These are phyloP conservation scores for Callionymus lyra DNA, from an alignment of 2,113 vertebrate species.

Conservation along the genomic window DNA sequence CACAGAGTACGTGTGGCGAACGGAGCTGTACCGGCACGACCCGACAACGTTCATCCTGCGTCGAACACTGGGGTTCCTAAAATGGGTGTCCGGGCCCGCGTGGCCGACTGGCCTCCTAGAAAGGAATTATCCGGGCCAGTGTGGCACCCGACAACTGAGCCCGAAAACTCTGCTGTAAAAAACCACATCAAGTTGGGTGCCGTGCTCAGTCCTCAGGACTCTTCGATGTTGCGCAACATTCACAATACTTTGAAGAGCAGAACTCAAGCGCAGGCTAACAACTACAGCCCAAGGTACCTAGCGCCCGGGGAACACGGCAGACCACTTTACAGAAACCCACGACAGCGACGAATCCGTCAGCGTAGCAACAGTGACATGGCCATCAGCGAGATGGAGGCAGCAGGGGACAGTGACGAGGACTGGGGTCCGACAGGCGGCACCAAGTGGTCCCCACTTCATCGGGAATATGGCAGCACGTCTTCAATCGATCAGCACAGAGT, in stretches of 20 bases:
- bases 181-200: conserved; percentile 67
- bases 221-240: conserved; percentile 87
- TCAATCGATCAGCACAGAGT: conserved; percentile 91
- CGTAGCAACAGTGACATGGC: conserved; percentile 95
- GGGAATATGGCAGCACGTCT: conserved; percentile 96
- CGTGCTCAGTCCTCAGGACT: conserved; percentile 79
- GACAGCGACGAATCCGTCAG: conserved; percentile 80
- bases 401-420: conserved; percentile 83
- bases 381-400: conserved; percentile 83
- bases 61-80: conserved; percentile 86
- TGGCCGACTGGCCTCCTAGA: conserved; percentile 92
- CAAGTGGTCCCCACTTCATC: conserved; percentile 84
- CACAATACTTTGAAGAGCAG: conserved; percentile 85
- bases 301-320: conserved; percentile 77
- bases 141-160: conserved; percentile 47
- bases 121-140: conserved; percentile 69
- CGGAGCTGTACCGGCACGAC: conserved; percentile 68
- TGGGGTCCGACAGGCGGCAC: conserved; percentile 72
- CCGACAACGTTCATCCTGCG: conserved; percentile 76
- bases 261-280: conserved; percentile 61
- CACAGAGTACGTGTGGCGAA: conserved; percentile 82
- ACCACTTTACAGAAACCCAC: conserved; percentile 74
- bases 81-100: conserved; percentile 92
- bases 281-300: conserved; percentile 74
- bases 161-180: conserved; percentile 42